Evolutionary conservation across 1,140 invertebrate genomes (phyloP).

Genomic region (Luehdorfia chinensis): DNA sequence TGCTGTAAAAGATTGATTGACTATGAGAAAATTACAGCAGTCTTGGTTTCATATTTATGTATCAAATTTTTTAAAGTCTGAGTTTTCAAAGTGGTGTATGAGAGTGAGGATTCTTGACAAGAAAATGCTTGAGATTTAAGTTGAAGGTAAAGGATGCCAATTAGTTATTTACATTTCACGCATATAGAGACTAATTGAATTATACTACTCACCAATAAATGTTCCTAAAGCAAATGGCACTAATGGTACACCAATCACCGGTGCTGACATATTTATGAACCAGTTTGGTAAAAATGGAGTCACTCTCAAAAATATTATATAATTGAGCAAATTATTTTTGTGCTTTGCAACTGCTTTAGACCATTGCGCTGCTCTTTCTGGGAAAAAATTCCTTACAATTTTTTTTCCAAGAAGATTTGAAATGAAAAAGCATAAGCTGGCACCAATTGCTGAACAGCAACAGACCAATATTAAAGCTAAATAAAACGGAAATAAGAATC

Average conservation of each 20-base stretch:
- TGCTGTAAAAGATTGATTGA: no score
- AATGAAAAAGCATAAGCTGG: conserved; percentile 95
- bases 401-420: conserved; percentile 92
- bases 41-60: no score
- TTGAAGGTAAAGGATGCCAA: no score
- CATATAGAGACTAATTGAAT: no score
- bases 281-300: conserved; percentile 99
- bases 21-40: no score
- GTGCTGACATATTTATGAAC: conserved; percentile 99
- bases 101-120: no score
- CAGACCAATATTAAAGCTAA: conserved; percentile 94
- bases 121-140: no score
- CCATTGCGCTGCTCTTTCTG: conserved; percentile 91
- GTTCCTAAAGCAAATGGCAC: conserved; percentile 96
- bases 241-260: conserved; percentile 96
- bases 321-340: conserved; percentile 93
- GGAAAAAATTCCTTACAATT: conserved; percentile 93
- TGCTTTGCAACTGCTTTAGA: conserved; percentile 91
- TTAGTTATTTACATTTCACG: no score
- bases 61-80: no score
- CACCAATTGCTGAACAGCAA: conserved; percentile 96
- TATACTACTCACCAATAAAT: conserved; percentile 88
- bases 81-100: no score
- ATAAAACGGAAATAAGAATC: conserved; percentile 97
- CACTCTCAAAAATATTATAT: conserved; percentile 97